Evolutionary conservation across 1,140 invertebrate species (phyloP).

Genomic region (Drosophila teissieri): DNA sequence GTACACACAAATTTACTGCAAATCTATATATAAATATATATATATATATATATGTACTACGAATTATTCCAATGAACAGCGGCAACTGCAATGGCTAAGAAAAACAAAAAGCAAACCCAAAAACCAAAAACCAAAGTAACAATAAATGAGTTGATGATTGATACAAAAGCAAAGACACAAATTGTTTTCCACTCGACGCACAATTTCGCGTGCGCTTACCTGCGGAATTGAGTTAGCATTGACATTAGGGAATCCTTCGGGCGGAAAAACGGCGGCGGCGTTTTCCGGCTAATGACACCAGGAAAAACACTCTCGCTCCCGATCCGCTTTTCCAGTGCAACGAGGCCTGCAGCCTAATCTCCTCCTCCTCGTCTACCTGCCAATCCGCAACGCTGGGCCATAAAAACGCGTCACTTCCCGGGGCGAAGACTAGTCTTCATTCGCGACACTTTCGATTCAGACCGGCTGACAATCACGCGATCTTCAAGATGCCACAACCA

Average conservation of each 20-base stretch:
- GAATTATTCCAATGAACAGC: conserved; percentile 59
- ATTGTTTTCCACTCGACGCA: conserved; percentile 54
- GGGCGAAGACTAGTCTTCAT: conserved; percentile 51
- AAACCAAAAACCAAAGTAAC: conserved; percentile 53
- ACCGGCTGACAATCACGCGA: conserved; percentile 67
- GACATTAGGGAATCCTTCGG: conserved; percentile 49
- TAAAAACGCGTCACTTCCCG: conserved; percentile 51
- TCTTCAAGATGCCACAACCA: conserved; percentile 52
- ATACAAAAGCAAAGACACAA: conserved; percentile 59
- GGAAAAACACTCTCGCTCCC: conserved; percentile 73
- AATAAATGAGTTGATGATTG: conserved; percentile 82
- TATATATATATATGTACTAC: conserved; percentile 51
- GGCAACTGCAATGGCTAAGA: conserved; percentile 32
- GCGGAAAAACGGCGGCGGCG: conserved; percentile 65
- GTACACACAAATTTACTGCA: conserved; percentile 57
- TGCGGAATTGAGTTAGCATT: conserved; percentile 55
- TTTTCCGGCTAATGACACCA: conserved; percentile 80
- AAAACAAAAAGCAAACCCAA: conserved; percentile 15
- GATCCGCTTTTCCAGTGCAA: conserved; percentile 58
- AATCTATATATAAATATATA: conserved; percentile 46
- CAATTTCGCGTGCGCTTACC: conserved; percentile 72
- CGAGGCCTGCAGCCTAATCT: conserved; percentile 54
- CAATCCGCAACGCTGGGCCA: conserved; percentile 54
- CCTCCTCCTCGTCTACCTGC: conserved; percentile 54
- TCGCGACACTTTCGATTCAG: conserved; percentile 31